These are phyloP conservation scores for Caenorhabditis remanei DNA, from an alignment of 1,140 invertebrate species.

Conservation along the genomic window DNA sequence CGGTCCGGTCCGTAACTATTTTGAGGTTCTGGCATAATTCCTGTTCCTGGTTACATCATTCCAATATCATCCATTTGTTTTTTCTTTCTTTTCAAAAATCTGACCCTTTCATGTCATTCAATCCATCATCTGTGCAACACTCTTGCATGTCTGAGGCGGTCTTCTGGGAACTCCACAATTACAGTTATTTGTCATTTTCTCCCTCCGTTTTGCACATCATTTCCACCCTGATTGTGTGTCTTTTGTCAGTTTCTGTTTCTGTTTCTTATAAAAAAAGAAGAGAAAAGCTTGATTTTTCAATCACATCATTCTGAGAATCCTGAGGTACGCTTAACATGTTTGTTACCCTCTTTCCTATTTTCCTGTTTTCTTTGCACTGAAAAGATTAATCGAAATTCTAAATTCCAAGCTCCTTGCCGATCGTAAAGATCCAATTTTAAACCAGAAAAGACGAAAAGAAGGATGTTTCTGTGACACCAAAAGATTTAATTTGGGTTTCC, in stretches of 20 bases:
- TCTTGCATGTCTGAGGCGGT: neutral
- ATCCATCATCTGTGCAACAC: conserved; percentile 47
- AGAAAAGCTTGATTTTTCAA: neutral
- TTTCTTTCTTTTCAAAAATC: neutral
- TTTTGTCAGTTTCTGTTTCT: neutral
- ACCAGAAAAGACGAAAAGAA: neutral
- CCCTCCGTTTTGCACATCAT: too few species aligned
- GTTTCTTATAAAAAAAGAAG: neutral
- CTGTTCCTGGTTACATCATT: too few species aligned
- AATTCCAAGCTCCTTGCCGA: neutral
- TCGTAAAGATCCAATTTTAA: conserved; percentile 52
- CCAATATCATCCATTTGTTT: too few species aligned
- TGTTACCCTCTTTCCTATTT: neutral
- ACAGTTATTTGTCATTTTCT: conserved; percentile 14
- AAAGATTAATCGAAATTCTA: conserved; percentile 11
- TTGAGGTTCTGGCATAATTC: too few species aligned
- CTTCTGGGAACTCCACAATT: conserved; percentile 45
- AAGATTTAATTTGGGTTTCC: conserved; percentile 40
- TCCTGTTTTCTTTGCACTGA: conserved; percentile 2
- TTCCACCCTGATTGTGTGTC: neutral
- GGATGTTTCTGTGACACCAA: conserved; percentile 31
- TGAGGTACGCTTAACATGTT: neutral
- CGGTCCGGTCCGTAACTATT: too few species aligned
- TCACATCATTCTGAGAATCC: neutral
- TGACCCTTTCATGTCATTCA: neutral